These are phyloP conservation scores for Orientallactaga sibirica DNA, from an alignment of 2,797 vertebrate species.

Conservation along the genomic window DNA sequence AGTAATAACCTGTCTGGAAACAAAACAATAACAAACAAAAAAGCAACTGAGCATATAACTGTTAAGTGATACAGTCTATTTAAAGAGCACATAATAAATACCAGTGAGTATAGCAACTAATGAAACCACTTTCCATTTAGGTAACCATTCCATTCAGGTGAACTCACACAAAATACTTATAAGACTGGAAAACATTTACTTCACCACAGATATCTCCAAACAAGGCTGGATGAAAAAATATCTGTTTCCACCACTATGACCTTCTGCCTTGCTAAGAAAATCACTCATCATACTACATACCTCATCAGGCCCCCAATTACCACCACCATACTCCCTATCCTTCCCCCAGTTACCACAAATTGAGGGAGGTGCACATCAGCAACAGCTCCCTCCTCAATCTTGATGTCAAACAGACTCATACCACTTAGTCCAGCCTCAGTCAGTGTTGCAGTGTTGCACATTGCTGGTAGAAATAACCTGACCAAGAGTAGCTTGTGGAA, in stretches of 20 bases:
- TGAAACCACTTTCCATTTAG: not conserved
- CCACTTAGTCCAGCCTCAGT: no score
- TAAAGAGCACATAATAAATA: not conserved
- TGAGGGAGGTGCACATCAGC: slow-evolving; percentile 63
- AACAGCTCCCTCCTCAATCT: not conserved
- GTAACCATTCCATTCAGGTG: not conserved
- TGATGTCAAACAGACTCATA: no score
- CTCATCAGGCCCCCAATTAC: no score
- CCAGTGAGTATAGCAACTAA: not conserved
- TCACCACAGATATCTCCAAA: not conserved
- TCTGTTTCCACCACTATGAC: not conserved
- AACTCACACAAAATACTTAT: not conserved
- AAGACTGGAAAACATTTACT: not conserved
- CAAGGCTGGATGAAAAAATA: not conserved
- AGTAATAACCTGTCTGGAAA: no score
- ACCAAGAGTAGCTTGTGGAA: no score
- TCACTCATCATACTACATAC: not conserved
- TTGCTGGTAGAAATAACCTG: no score
- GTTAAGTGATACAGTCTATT: not conserved
- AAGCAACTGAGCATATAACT: no score
- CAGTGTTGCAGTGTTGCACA: no score
- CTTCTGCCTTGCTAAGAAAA: not conserved
- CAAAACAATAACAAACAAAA: no score
- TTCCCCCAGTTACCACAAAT: slow-evolving; percentile 61
- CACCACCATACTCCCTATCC: no score